These are phyloP conservation scores for Notolabrus celidotus DNA, from an alignment of 2,797 vertebrate species.

Conservation along the genomic window DNA sequence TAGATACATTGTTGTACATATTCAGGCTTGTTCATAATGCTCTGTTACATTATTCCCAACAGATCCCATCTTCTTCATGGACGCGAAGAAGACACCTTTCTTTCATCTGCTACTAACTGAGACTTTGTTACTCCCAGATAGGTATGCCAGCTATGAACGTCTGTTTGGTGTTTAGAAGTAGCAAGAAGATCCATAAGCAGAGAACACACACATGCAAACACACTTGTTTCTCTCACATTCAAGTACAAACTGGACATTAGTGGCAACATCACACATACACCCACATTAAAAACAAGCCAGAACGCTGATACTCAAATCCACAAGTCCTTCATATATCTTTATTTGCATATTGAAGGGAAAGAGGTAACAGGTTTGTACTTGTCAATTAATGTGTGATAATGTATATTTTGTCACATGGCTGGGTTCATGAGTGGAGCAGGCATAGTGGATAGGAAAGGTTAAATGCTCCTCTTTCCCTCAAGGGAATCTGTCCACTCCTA, in stretches of 20 bases:
- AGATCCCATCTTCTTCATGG: too few relatives aligned
- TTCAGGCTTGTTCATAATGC: too few relatives aligned
- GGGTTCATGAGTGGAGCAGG: constrained; percentile 8
- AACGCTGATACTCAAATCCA: background rate
- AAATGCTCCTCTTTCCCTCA: constrained; percentile 50
- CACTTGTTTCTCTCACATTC: too few relatives aligned
- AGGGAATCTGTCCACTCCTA: constrained; percentile 54
- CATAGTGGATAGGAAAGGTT: constrained; percentile 51
- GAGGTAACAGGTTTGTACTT: background rate
- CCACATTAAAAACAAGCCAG: constrained; percentile 9
- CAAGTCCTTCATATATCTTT: background rate
- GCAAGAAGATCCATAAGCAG: too few relatives aligned
- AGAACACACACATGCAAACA: too few relatives aligned
- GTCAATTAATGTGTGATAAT: background rate
- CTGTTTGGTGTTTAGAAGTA: too few relatives aligned
- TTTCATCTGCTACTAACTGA: too few relatives aligned
- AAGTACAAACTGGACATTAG: constrained; percentile 17
- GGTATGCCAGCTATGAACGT: too few relatives aligned
- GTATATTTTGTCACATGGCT: background rate
- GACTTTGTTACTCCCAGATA: too few relatives aligned
- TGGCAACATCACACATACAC: background rate
- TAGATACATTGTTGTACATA: too few relatives aligned
- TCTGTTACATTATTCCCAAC: too few relatives aligned
- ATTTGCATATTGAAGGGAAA: background rate
- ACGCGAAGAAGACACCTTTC: too few relatives aligned